These are phyloP conservation scores for Myrmecobius fasciatus DNA, from an alignment of 2,113 vertebrate genomes.

Conservation along the genomic window DNA sequence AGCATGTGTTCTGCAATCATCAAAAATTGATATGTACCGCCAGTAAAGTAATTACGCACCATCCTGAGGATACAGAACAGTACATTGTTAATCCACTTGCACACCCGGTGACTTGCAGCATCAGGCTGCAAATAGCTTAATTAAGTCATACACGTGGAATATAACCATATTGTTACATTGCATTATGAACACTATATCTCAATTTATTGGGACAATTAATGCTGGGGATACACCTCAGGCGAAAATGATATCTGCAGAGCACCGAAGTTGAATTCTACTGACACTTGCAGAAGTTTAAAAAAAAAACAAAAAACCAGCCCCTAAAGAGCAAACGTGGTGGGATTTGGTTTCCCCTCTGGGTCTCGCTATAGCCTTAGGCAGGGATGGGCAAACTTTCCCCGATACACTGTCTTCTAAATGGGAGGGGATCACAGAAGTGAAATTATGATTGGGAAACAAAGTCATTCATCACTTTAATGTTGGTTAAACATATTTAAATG, in stretches of 20 bases:
- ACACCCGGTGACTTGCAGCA: conserved; percentile 89
- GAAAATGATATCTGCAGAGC: conserved; percentile 72
- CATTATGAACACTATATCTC: conserved; percentile 86
- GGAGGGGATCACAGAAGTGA: background rate
- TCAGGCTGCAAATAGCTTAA: conserved; percentile 91
- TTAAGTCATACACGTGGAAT: conserved; percentile 90
- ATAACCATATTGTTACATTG: conserved; percentile 87
- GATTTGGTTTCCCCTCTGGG: background rate
- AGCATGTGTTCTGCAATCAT: conserved; percentile 88
- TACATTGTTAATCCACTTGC: conserved; percentile 90
- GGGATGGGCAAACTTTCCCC: conserved; percentile 12
- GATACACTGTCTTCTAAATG: background rate
- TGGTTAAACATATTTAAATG: conserved; percentile 1
- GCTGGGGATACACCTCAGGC: conserved; percentile 82
- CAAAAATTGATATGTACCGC: conserved; percentile 90
- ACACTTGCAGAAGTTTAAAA: conserved; percentile 54
- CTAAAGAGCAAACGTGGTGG: background rate
- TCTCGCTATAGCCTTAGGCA: background rate
- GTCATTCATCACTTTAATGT: background rate
- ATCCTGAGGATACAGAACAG: conserved; percentile 87
- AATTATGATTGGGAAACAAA: background rate
- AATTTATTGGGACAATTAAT: conserved; percentile 90
- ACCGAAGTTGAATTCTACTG: conserved; percentile 77
- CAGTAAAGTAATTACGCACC: conserved; percentile 90
- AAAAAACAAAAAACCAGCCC: conserved; percentile 12